phyloP scores from a whole-genome alignment of 2,888 invertebrate species.

The Epistrophe grossulariae region DNA sequence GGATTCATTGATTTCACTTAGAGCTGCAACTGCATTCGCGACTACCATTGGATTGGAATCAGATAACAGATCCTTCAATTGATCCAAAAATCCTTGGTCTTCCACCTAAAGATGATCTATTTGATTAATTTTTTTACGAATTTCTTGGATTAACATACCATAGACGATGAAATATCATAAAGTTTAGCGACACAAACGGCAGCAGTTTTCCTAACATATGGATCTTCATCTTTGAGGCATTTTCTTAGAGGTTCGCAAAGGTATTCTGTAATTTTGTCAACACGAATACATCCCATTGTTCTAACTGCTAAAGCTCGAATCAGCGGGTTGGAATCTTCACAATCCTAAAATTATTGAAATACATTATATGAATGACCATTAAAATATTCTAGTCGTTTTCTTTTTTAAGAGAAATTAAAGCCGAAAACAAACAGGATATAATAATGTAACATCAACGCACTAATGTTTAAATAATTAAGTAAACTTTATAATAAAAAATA shows the following conservation, averaged over 20 bases:
- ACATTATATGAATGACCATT: conserved; percentile 5
- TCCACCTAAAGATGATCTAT: conserved; percentile 79
- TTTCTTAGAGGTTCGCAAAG: conserved; percentile 98
- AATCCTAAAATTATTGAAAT: conserved; percentile 88
- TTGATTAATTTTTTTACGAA: background rate
- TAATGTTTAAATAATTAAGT: conserved; percentile 35
- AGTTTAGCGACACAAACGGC: conserved; percentile 99
- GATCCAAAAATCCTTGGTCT: conserved; percentile 97
- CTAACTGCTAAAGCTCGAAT: conserved; percentile 99
- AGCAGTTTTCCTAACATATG: conserved; percentile 98
- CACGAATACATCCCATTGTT: conserved; percentile 99
- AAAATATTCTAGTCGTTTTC: background rate
- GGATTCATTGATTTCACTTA: conserved; percentile 99
- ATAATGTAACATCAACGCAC: conserved; percentile 59
- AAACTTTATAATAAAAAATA: conserved; percentile 46
- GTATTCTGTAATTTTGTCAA: conserved; percentile 99
- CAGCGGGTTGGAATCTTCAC: conserved; percentile 99
- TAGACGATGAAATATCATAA: conserved; percentile 95
- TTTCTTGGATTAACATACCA: conserved; percentile 84
- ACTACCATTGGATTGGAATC: conserved; percentile 99
- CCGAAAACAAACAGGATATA: conserved; percentile 63
- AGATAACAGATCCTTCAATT: conserved; percentile 97
- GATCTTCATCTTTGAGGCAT: conserved; percentile 97
- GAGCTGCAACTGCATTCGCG: conserved; percentile 99
- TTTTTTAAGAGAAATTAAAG: conserved; percentile 37